Evolutionary conservation across 2,113 vertebrate species (phyloP).

Genomic region (Proterorhinus semilunaris): DNA sequence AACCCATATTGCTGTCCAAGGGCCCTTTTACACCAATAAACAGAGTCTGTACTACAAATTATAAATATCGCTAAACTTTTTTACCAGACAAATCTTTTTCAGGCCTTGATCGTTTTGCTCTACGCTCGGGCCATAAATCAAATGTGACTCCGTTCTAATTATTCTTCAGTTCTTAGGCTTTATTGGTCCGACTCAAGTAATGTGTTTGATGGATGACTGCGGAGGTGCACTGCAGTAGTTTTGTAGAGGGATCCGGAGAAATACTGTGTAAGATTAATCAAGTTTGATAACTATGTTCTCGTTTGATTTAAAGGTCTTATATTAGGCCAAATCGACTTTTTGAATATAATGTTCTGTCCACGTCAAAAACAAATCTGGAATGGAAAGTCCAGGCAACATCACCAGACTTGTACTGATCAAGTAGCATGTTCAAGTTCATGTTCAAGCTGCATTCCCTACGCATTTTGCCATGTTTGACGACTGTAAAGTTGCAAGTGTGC

Average conservation of each 20-base stretch:
- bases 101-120: conserved; percentile 1
- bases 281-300: not conserved
- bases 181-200: conserved; percentile 5
- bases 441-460: no score
- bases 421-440: no score
- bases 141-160: conserved; percentile 2
- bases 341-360: no score
- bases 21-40: not conserved
- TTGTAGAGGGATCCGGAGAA: not conserved
- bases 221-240: not conserved
- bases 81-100: not conserved
- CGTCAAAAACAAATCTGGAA: no score
- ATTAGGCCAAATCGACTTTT: no score
- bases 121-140: not conserved
- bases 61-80: not conserved
- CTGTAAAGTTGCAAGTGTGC: no score
- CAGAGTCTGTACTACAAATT: not conserved
- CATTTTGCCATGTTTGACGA: no score
- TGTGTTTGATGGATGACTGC: conserved; percentile 7
- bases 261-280: not conserved
- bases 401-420: no score
- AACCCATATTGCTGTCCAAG: not conserved
- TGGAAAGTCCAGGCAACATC: no score
- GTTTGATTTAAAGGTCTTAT: not conserved
- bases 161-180: conserved; percentile 4